These are phyloP conservation scores for Micronycteris hirsuta DNA, from an alignment of 2,113 vertebrate genomes.

Conservation along the genomic window DNA sequence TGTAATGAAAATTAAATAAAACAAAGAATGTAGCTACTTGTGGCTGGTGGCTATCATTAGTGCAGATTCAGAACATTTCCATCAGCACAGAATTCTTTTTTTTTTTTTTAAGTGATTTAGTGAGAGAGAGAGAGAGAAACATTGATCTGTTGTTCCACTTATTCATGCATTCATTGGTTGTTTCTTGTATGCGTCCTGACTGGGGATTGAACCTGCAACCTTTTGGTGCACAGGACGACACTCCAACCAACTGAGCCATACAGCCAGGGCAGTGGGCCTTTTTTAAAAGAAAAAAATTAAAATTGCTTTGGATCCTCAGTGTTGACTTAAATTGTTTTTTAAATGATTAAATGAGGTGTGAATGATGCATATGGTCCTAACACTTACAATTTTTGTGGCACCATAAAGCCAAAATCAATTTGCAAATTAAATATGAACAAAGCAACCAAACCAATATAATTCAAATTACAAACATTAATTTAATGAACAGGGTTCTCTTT, in stretches of 20 bases:
- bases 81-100: not conserved
- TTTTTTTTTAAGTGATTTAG: too few species aligned
- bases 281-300: not conserved
- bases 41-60: not conserved
- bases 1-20: not conserved
- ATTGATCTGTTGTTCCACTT: too few species aligned
- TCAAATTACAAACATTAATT: not conserved
- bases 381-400: not conserved
- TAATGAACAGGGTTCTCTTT: not conserved
- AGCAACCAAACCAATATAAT: not conserved
- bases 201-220: too few species aligned
- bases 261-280: not conserved
- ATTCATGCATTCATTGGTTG: too few species aligned
- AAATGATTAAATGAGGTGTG: not conserved
- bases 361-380: not conserved
- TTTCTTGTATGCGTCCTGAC: too few species aligned
- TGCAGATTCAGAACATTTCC: not conserved
- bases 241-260: too few species aligned
- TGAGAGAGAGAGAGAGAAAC: too few species aligned
- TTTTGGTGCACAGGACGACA: too few species aligned
- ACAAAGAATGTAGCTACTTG: not conserved
- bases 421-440: constrained; percentile 21
- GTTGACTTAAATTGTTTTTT: not conserved
- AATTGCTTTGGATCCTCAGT: not conserved
- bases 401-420: not conserved